Evolutionary conservation across 53 echinoderm and acorn worm species (phyloP).

Genomic region (Hippasteria phrygiana): DNA sequence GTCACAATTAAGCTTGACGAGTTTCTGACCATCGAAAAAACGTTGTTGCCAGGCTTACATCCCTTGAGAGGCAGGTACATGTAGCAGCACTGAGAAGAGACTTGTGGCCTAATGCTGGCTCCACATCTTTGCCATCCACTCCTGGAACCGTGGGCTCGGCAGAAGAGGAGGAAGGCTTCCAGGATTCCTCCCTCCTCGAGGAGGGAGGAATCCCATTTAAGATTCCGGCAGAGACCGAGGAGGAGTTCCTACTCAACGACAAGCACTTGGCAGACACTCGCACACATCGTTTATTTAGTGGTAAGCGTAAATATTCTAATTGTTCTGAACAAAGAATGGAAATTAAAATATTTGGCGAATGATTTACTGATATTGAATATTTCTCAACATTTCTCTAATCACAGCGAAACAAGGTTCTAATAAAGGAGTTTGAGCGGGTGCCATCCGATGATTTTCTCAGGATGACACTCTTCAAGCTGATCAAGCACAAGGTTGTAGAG

Average conservation of each 20-base stretch:
- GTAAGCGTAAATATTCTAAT: constrained; percentile 9
- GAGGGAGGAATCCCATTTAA: too few relatives aligned
- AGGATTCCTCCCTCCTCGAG: too few relatives aligned
- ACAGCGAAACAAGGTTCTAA: constrained; percentile 39
- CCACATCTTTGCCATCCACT: too few relatives aligned
- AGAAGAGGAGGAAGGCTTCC: too few relatives aligned
- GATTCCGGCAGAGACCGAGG: too few relatives aligned
- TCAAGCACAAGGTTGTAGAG: constrained; percentile 5
- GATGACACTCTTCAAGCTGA: constrained; percentile 36
- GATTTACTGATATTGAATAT: constrained; percentile 26
- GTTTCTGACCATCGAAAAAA: too few relatives aligned
- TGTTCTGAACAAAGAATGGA: background rate
- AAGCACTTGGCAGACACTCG: constrained; percentile 29
- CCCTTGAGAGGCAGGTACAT: too few relatives aligned
- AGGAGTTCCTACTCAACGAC: constrained; percentile 22
- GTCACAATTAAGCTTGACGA: too few relatives aligned
- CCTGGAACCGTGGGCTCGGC: too few relatives aligned
- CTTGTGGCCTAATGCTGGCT: too few relatives aligned
- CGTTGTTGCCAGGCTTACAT: too few relatives aligned
- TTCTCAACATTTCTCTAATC: background rate
- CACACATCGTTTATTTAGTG: constrained; percentile 21
- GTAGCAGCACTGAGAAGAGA: too few relatives aligned
- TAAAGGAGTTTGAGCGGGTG: constrained; percentile 25
- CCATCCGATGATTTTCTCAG: constrained; percentile 19
- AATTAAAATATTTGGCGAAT: constrained; percentile 29